phyloP scores from a whole-genome alignment of 2,888 invertebrate genomes.

The Aricia artaxerxes region DNA sequence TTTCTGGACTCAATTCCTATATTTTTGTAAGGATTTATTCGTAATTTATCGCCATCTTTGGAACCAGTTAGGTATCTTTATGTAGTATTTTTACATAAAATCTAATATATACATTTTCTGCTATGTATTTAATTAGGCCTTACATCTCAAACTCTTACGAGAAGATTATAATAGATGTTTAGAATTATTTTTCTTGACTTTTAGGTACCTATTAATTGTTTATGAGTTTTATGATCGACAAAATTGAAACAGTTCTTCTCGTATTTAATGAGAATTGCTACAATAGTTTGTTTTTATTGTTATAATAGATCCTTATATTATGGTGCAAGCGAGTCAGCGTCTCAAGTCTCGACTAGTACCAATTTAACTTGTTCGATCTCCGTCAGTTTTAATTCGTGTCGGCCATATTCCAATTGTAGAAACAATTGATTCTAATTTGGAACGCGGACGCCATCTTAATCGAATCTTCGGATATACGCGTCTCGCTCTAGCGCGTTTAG shows the following conservation, averaged over 20 bases:
- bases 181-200: too few species aligned
- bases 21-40: too few species aligned
- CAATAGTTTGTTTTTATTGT: not conserved
- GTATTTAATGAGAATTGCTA: not conserved
- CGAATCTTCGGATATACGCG: slow-evolving; percentile 2
- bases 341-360: not conserved
- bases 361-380: not conserved
- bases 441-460: slow-evolving; percentile 39
- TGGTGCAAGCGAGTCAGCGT: not conserved
- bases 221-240: not conserved
- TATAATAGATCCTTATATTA: not conserved
- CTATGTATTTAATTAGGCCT: too few species aligned
- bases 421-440: slow-evolving; percentile 40
- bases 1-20: too few species aligned
- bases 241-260: not conserved
- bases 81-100: too few species aligned
- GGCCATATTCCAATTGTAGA: slow-evolving; percentile 37
- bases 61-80: too few species aligned
- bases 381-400: slow-evolving; percentile 35
- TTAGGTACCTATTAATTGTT: not conserved
- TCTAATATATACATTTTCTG: too few species aligned
- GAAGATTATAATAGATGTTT: too few species aligned
- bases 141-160: too few species aligned
- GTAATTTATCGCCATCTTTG: too few species aligned
- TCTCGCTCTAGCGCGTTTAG: slow-evolving; percentile 23